Percentiles rank a stretch among this genome's conserved stretches.
phyloP scores from a whole-genome alignment of 2,888 invertebrate species.

The Oscheius onirici region DNA sequence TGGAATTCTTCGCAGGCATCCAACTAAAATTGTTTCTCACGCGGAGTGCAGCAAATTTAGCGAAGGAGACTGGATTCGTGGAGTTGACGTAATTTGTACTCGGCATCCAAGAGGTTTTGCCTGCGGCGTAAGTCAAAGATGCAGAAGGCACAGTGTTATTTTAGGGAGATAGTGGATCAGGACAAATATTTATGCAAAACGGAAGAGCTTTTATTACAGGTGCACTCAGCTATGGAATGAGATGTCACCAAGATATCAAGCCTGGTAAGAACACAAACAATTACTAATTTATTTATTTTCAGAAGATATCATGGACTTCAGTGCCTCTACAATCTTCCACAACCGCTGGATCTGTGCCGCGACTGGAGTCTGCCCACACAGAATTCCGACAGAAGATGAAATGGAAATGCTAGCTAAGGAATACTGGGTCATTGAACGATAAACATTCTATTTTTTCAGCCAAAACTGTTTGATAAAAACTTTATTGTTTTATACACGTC shows the following conservation, averaged over 20 bases:
- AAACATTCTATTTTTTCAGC: too few species aligned
- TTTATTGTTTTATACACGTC: too few species aligned
- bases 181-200: not conserved
- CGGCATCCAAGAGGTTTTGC: not conserved
- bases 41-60: not conserved
- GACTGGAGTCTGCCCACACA: not conserved
- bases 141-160: too few species aligned
- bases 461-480: too few species aligned
- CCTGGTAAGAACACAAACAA: too few species aligned
- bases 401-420: too few species aligned
- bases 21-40: not conserved
- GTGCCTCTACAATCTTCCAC: not conserved
- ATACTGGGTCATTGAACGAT: too few species aligned
- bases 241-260: not conserved
- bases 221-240: not conserved
- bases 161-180: slow-evolving; percentile 2
- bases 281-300: too few species aligned
- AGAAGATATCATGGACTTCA: slow-evolving; percentile 2
- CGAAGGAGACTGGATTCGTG: not conserved
- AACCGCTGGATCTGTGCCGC: not conserved
- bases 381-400: too few species aligned
- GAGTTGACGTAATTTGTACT: not conserved
- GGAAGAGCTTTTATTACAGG: not conserved
- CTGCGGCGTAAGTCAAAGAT: not conserved
- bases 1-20: not conserved